Percentiles rank a stretch among this genome's conserved stretches.
These are phyloP conservation scores for Crocallis elinguaria DNA, from an alignment of 2,888 invertebrate genomes.

Conservation along the genomic window DNA sequence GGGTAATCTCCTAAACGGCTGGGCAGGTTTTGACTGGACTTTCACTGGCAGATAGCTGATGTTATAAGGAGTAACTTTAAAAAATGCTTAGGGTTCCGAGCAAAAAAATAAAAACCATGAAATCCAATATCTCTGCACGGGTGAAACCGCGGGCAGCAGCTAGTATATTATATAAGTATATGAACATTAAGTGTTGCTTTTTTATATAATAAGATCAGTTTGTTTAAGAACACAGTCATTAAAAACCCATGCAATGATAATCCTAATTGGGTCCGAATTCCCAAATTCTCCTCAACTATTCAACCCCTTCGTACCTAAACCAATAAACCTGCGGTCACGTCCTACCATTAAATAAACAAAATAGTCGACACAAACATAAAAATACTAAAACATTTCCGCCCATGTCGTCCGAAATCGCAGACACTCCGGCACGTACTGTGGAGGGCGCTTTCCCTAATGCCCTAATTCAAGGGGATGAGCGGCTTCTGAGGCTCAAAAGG, in stretches of 20 bases:
- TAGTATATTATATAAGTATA: too few relatives aligned
- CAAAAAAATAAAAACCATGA: too few relatives aligned
- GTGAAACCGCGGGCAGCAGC: too few relatives aligned
- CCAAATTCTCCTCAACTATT: conserved; percentile 11
- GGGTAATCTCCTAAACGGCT: too few relatives aligned
- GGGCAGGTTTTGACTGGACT: too few relatives aligned
- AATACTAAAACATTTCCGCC: conserved; percentile 32
- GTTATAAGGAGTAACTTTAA: too few relatives aligned
- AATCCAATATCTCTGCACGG: too few relatives aligned
- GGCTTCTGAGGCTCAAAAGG: conserved; percentile 33
- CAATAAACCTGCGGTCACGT: conserved; percentile 32
- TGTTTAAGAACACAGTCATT: neutral
- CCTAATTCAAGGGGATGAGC: conserved; percentile 36
- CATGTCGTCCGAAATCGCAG: conserved; percentile 34
- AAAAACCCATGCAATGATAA: neutral
- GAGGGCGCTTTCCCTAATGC: conserved; percentile 32
- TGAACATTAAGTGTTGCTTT: too few relatives aligned
- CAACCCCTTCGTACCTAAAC: conserved; percentile 17
- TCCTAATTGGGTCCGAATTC: neutral
- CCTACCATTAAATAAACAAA: conserved; percentile 32
- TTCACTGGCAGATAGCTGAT: too few relatives aligned
- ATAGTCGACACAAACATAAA: conserved; percentile 32
- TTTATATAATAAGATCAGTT: too few relatives aligned
- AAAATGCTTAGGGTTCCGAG: too few relatives aligned
- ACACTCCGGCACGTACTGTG: conserved; percentile 37